Evolutionary conservation across 2,113 vertebrate species (phyloP).

Genomic region (Indicator maculatus): DNA sequence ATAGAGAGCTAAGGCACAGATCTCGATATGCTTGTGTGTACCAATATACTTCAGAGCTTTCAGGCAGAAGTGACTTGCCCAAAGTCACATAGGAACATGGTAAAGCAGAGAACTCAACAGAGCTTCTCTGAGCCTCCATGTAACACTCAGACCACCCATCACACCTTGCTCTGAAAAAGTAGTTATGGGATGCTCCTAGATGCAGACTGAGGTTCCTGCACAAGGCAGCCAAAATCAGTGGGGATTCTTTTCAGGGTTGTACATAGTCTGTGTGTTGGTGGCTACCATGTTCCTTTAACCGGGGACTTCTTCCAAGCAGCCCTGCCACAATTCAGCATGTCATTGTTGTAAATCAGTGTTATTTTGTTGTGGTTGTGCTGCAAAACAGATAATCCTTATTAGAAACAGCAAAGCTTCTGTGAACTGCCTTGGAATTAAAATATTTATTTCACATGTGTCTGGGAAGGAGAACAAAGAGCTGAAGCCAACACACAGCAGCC

Average conservation of each 20-base stretch:
- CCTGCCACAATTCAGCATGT: accelerated
- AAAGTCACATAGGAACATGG: background rate
- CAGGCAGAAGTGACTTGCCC: background rate
- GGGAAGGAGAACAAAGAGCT: background rate
- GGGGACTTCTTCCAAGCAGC: background rate
- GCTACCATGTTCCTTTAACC: background rate
- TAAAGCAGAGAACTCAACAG: background rate
- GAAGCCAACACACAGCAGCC: background rate
- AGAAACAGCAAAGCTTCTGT: background rate
- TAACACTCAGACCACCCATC: background rate
- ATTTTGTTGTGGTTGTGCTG: background rate
- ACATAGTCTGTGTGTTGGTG: accelerated
- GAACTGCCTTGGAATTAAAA: background rate
- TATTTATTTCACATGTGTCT: background rate
- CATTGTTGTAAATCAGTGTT: background rate
- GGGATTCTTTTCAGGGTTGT: background rate
- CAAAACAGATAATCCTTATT: background rate
- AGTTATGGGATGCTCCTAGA: background rate
- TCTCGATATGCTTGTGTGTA: accelerated
- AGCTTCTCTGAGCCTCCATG: background rate
- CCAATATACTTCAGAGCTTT: background rate
- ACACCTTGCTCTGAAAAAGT: background rate
- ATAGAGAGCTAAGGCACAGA: background rate
- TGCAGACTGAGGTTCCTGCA: background rate
- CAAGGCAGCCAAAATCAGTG: background rate